Conservation (phyloP, 2,113 vertebrate genomes). For the Anarrhichthys ocellatus region DNA sequence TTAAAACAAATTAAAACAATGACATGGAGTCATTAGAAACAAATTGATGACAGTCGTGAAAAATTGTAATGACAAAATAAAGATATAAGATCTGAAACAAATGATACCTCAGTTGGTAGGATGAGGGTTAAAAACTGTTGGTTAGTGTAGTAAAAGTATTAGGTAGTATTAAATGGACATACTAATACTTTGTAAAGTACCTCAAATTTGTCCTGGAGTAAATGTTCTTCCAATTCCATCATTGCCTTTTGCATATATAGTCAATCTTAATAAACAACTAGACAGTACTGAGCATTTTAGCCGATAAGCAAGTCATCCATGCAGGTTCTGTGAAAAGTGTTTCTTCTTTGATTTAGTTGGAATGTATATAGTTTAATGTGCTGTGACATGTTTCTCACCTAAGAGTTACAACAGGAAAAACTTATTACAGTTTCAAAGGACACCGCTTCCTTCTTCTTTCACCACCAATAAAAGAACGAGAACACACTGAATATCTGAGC, state of each 20-base stretch:
- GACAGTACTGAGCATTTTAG: neutral
- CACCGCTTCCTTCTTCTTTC: neutral
- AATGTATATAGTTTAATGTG: slow-evolving; percentile 16
- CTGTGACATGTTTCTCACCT: slow-evolving; percentile 23
- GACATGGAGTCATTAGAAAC: too few species aligned
- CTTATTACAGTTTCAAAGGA: slow-evolving; percentile 3
- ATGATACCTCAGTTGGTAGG: too few species aligned
- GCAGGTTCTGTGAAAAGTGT: slow-evolving; percentile 2
- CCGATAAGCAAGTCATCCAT: neutral
- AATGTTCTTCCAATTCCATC: neutral
- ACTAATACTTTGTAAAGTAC: neutral
- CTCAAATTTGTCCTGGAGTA: neutral
- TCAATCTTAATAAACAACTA: neutral
- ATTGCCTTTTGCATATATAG: neutral
- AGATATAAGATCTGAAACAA: too few species aligned
- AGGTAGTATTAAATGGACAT: neutral
- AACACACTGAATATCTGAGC: neutral
- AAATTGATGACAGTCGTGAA: too few species aligned
- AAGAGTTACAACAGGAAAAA: slow-evolving; percentile 1
- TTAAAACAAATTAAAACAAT: too few species aligned
- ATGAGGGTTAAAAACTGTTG: neutral
- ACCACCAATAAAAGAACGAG: neutral
- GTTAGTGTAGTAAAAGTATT: neutral
- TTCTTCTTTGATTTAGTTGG: slow-evolving; percentile 22
- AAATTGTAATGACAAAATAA: too few species aligned